Evolutionary conservation across 2,113 vertebrate species (phyloP).

Genomic region (Nyctibius bracteatus): DNA sequence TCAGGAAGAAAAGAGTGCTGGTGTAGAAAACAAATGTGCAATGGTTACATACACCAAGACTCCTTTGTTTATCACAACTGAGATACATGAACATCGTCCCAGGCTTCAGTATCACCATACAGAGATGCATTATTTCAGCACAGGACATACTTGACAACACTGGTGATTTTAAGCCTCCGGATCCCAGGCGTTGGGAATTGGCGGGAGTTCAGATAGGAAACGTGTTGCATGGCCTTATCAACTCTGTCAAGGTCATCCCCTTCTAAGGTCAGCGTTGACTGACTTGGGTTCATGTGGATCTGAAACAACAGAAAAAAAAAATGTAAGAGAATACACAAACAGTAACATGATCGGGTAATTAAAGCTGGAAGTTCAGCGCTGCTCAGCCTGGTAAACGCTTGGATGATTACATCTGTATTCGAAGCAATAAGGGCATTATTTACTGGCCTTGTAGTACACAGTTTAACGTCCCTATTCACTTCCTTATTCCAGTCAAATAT

Average conservation of each 20-base stretch:
- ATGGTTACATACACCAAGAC: not conserved
- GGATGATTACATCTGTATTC: not conserved
- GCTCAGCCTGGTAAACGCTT: not conserved
- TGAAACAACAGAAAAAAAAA: slow-evolving; percentile 2
- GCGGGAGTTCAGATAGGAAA: slow-evolving; percentile 92
- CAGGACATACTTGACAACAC: slow-evolving; percentile 79
- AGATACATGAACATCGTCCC: fast-evolving
- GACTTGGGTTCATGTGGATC: slow-evolving; percentile 89
- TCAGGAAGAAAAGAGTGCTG: not conserved
- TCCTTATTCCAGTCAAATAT: not conserved
- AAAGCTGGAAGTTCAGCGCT: not conserved
- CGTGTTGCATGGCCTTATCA: slow-evolving; percentile 91
- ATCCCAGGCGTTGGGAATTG: slow-evolving; percentile 97
- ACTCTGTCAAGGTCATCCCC: slow-evolving; percentile 87
- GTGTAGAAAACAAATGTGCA: not conserved
- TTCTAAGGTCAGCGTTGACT: slow-evolving; percentile 84
- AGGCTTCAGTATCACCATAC: not conserved
- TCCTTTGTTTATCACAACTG: not conserved
- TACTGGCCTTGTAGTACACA: not conserved
- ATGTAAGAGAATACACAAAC: fast-evolving
- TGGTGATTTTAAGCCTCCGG: slow-evolving; percentile 86
- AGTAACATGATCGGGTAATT: not conserved
- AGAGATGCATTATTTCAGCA: fast-evolving
- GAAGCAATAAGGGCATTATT: not conserved
- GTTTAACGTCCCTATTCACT: not conserved